Evolutionary conservation across 2,797 vertebrate genomes (phyloP), one percentile per base, ranked within the genome.

Genomic region (Pangasius djambal): DNA sequence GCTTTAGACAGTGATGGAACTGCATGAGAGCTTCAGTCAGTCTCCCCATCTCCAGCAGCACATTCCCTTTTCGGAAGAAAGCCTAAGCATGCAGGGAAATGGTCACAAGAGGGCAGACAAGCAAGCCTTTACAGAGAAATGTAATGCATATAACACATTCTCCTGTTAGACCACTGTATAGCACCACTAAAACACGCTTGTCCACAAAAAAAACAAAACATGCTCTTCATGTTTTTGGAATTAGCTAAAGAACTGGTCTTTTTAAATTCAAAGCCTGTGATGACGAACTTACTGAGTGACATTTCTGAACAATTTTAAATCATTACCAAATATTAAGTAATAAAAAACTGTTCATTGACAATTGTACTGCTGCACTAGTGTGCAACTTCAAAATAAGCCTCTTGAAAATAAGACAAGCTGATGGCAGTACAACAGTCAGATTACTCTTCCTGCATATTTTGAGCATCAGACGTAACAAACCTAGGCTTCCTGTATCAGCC

Each of bases 41-140:
- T 87, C 94, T 95, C 85, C 96, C 97, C 96, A 98, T 96, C 92
- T 97, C 95, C 94, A 97, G 92, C 82, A 98, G 95, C 12, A 96
- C 94, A 88, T 96, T 97, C 93, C 97, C 97, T 94, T 97, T 98
- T 90, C 94, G 96, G 94, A 97, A 97, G 92, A 97, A 97, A 83
- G 94, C 96, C 98, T 98, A 94, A 37, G 90, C 61, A 79, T 69
- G 37, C 75, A 86, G 8, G 1, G 6, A 50, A 81, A 57, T 6
- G 40, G n/a, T 15, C 18, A 87, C 50, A 59, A 63, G 22, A 65
- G 65, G 12, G 18, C 65, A 83, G 78, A 72, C 25, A 83, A 59
- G 18, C 25, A 72, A 44, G 40, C 8, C 28, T 63, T 63, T n/a
- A 86, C 77, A 79, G 55, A 78, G 34, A 65, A 83, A n/a, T 40